Base-by-base conservation (phyloP, 2,113 vertebrate genomes). In the Austrofundulus limnaeus region DNA sequence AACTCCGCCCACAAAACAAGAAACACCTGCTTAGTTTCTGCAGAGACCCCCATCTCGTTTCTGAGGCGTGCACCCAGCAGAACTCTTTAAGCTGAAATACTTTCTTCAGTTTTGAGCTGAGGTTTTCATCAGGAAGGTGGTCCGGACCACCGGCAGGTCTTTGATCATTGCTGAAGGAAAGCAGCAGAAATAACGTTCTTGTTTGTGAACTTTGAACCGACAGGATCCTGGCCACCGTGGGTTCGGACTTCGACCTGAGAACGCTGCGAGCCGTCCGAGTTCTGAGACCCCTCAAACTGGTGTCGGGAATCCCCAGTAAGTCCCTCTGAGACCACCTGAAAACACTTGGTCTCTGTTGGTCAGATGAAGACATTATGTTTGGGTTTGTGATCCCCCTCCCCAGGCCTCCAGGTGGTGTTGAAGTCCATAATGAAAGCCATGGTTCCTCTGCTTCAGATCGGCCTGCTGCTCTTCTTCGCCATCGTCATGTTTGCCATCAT, bases 351-450 rank as follows among this genome's bases (percentile, higher is more conserved):
- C 24, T 5, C 5, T 19, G 2, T 38, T 38, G 14, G 13, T 17
- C 10, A 23, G 19, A 48, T 23, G 19, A 13, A 50, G 14, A 38
- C 17, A 5, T 93, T 7, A 51, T 9, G 0, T 0, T 11, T 2
- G 2, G 13, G 23, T 14, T 2, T 9, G 1, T 34, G 31, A 34
- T 24, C 5, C 48, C 45, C 48, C 0, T 55, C 13, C 20, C 54
- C 85, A 98, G 97, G 97, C 66, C 82, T 99, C 67, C 97, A 98
- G 92, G 97, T 99, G 80, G 97, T 99, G 21, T 85, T 99, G 83
- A 99, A 99, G 91, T 99, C 97, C 74, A 99, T 99, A 77, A 99
- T 99, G 97, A 98, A 98, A 89, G 97, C 97, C 15, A 98, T 99
- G 97, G 96, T 98, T 11, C 97, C 97, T 0, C 89, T 99, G 68